Evolutionary conservation across 2,797 vertebrate species (phyloP).

Genomic region (Eulemur mongoz): DNA sequence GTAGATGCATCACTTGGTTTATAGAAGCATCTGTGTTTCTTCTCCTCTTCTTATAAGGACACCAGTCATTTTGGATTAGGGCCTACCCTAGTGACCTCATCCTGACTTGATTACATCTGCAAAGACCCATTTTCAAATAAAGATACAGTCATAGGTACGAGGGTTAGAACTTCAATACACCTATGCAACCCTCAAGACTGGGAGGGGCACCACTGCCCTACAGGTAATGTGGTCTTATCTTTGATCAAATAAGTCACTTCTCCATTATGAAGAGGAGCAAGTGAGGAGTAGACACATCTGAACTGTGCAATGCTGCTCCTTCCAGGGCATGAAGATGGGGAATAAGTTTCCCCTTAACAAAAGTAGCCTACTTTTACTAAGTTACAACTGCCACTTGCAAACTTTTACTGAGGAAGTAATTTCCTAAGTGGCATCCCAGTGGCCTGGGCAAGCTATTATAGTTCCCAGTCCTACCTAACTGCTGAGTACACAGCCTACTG

Average conservation of each 20-base stretch:
- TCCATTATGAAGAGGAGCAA: background rate
- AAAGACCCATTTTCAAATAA: background rate
- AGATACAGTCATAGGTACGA: background rate
- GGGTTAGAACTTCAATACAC: background rate
- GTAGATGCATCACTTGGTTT: background rate
- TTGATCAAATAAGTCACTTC: background rate
- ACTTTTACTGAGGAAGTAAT: slow-evolving; percentile 39
- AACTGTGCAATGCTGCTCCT: background rate
- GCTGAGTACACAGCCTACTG: background rate
- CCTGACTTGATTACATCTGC: background rate
- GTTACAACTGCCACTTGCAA: slow-evolving; percentile 39
- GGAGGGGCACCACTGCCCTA: background rate
- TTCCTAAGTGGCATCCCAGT: slow-evolving; percentile 56
- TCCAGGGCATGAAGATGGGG: background rate
- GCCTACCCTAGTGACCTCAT: background rate
- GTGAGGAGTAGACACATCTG: background rate
- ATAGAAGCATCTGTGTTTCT: background rate
- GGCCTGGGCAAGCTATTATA: slow-evolving; percentile 5
- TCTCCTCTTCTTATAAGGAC: background rate
- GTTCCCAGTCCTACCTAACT: background rate
- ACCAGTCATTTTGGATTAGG: background rate
- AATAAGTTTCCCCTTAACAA: background rate
- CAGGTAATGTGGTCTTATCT: background rate
- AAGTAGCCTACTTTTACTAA: slow-evolving; percentile 50
- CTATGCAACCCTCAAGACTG: background rate